Evolutionary conservation across 2,113 vertebrate genomes (phyloP).

Genomic region (Limnothrissa miodon): DNA sequence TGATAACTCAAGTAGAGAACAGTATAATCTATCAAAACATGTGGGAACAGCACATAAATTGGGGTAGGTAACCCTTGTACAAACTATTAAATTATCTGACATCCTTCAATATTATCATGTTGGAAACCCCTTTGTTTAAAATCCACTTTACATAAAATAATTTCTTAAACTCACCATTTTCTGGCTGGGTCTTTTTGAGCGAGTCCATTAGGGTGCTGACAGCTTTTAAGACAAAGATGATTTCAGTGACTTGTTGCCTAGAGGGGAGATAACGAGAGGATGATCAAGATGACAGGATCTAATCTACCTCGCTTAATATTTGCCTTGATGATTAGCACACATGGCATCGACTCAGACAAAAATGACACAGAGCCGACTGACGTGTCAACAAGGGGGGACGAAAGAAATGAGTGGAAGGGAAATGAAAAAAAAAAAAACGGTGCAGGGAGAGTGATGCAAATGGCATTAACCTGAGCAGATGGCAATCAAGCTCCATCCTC

Average conservation of each 20-base stretch:
- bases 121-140: neutral
- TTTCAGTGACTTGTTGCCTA: conserved; percentile 98
- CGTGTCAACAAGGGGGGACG: conserved; percentile 7
- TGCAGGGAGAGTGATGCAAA: conserved; percentile 26
- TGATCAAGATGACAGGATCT: neutral
- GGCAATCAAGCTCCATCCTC: conserved; percentile 31
- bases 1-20: neutral
- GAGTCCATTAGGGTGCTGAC: conserved; percentile 99
- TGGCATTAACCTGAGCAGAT: conserved; percentile 35
- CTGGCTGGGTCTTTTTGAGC: conserved; percentile 97
- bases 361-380: neutral
- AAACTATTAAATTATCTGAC: neutral
- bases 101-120: neutral
- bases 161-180: conserved; percentile 89
- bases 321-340: neutral
- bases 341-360: neutral
- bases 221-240: conserved; percentile 98
- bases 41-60: neutral
- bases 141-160: no score
- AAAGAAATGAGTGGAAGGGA: neutral
- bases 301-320: neutral
- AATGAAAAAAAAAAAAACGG: neutral
- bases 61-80: neutral
- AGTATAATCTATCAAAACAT: neutral
- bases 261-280: conserved; percentile 39